Percentiles rank a stretch among this genome's conserved stretches.
These are phyloP conservation scores for Tetranychus piercei DNA, from an alignment of 2,888 invertebrate species.

Conservation along the genomic window DNA sequence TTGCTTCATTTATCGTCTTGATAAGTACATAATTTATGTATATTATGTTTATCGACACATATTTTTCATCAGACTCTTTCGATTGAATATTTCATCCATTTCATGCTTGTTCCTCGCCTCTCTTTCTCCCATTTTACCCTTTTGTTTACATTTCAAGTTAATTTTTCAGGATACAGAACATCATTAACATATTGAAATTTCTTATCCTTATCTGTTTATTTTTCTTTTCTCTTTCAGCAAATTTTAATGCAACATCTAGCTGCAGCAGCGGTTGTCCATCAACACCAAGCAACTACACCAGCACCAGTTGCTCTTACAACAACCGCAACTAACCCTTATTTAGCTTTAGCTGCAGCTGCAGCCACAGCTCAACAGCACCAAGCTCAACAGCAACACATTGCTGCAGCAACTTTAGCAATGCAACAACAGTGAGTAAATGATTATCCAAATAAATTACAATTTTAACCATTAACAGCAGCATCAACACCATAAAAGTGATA, in stretches of 20 bases:
- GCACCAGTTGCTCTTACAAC: background rate
- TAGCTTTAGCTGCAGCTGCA: constrained; percentile 3
- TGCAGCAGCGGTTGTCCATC: background rate
- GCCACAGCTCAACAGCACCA: background rate
- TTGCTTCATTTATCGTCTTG: background rate
- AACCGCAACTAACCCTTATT: constrained; percentile 7
- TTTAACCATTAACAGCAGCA: background rate
- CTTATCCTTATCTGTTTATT: background rate
- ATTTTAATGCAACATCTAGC: constrained; percentile 17
- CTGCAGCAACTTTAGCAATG: constrained; percentile 13
- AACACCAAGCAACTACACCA: constrained; percentile 5
- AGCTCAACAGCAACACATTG: constrained; percentile 20
- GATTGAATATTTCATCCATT: background rate
- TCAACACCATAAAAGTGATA: too few species aligned
- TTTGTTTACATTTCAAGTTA: too few species aligned
- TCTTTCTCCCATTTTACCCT: background rate
- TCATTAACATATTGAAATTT: too few species aligned
- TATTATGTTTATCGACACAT: background rate
- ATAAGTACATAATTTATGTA: background rate
- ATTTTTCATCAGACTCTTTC: background rate
- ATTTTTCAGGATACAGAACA: too few species aligned
- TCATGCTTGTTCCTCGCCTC: background rate
- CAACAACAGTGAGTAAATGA: constrained; percentile 11
- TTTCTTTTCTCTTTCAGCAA: constrained; percentile 1
- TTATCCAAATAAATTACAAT: background rate